Base-by-base conservation (phyloP, 2,113 vertebrate genomes). In the Limanda limanda region DNA sequence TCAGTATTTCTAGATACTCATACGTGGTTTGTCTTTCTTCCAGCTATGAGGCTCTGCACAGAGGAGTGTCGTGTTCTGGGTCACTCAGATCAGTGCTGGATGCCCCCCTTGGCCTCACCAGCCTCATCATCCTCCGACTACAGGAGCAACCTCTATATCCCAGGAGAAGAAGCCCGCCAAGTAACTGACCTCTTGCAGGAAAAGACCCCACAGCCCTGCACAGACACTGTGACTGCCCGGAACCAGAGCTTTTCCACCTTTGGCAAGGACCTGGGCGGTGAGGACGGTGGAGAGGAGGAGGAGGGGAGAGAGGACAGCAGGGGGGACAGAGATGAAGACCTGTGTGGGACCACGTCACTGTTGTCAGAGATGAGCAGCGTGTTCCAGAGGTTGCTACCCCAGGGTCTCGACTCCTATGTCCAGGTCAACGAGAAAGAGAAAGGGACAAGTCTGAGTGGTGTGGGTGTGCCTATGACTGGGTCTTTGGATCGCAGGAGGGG, bases 81-180 rank as follows among this genome's bases (percentile, higher is more conserved):
- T 1, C 98, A 99, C 87, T 99, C 98, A 0, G 98, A 99, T 91
- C 97, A 99, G 91, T 99, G 98, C 91, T 99, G 98, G 97, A 99
- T 99, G 98, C 97, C 97, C 0, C 97, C 96, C 0, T 82, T 98
- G 84, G 91, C 95, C 23, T 96, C 95, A 2, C 96, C 96, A 0
- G 95, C 89, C n/a, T 93, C 96, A 0, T 94, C 96, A 11, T 94
- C 97, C 3, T 94, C 96, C 0, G 97, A 99, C 84, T 99, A 99
- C 67, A 92, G 97, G 8, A 99, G 95, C 71, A 99, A 99, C 91
- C 95, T 99, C 91, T 99, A 98, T 93, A 98, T 99, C 68, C 97
- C 98, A 0, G 96, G 97, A 0, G 97, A 99, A 74, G 97, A 99
- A 63, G 95, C 93, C 0, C 94, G 75, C 0, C 95, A 95, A 83